Conservation (phyloP, 2,113 vertebrate genomes). For the Lasiurus borealis region DNA sequence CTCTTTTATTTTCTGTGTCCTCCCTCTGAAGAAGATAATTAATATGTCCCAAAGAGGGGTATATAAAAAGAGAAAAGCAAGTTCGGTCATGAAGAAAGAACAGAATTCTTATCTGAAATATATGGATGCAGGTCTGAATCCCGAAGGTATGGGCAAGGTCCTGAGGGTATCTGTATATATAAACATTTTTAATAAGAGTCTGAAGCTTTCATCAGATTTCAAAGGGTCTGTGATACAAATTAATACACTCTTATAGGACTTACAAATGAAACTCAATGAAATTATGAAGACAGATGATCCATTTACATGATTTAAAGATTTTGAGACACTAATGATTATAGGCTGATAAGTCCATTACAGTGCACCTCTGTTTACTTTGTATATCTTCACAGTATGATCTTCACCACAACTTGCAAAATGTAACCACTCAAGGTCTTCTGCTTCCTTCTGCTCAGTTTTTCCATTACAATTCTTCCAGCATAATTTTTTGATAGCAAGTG, state of each 20-base stretch:
- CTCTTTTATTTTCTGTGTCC: conserved; percentile 6
- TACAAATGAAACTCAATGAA: conserved; percentile 34
- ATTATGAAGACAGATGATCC: conserved; percentile 21
- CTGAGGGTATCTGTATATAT: neutral
- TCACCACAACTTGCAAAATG: conserved; percentile 95
- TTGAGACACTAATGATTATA: neutral
- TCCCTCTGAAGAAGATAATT: neutral
- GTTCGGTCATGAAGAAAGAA: neutral
- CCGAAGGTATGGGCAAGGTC: neutral
- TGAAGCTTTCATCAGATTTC: neutral
- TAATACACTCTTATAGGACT: neutral
- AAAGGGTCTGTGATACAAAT: neutral
- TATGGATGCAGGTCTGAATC: neutral
- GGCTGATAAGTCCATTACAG: conserved; percentile 73
- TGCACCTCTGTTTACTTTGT: conserved; percentile 89
- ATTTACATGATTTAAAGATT: conserved; percentile 52
- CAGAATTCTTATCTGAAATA: conserved; percentile 4
- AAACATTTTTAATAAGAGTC: neutral
- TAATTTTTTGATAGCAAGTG: conserved; percentile 93
- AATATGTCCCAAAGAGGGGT: neutral
- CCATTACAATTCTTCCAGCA: conserved; percentile 92
- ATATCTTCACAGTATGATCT: conserved; percentile 96
- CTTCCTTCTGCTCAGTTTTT: conserved; percentile 85
- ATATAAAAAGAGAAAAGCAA: conserved; percentile 54
- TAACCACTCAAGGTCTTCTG: conserved; percentile 89